phyloP scores from a whole-genome alignment of 2,113 vertebrate species.

The Halichoerus grypus region DNA sequence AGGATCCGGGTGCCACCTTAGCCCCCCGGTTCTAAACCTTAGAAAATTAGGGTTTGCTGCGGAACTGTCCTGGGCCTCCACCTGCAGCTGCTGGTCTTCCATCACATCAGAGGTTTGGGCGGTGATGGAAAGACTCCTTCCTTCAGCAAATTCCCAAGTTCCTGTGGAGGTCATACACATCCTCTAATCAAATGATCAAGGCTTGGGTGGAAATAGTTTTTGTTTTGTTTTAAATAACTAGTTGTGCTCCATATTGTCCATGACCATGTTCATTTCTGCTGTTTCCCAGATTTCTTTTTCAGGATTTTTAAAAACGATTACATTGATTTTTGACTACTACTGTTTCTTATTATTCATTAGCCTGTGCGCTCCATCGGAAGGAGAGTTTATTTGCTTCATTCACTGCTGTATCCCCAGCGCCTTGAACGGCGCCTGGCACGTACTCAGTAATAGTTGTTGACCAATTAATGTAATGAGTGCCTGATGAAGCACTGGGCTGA shows the following conservation, averaged over 20 bases:
- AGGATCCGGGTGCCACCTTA: neutral
- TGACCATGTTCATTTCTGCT: conserved; percentile 7
- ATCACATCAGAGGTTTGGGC: neutral
- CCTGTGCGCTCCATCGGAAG: neutral
- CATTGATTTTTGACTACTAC: neutral
- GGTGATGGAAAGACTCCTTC: neutral
- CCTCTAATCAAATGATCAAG: neutral
- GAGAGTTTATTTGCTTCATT: conserved; percentile 11
- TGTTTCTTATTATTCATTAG: neutral
- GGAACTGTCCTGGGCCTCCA: neutral
- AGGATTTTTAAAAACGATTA: neutral
- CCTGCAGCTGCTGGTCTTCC: neutral
- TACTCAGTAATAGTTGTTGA: neutral
- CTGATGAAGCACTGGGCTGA: neutral
- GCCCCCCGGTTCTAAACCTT: neutral
- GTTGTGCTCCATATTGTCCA: conserved; percentile 31
- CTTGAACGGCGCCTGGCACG: neutral
- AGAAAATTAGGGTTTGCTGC: neutral
- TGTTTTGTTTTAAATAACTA: neutral
- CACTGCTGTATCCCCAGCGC: neutral
- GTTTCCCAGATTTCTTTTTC: neutral
- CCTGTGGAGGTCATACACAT: neutral
- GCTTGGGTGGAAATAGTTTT: neutral
- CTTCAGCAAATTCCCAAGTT: neutral
- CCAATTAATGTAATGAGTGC: neutral